Conservation (phyloP, 2,113 vertebrate genomes). For the Callospermophilus lateralis region DNA sequence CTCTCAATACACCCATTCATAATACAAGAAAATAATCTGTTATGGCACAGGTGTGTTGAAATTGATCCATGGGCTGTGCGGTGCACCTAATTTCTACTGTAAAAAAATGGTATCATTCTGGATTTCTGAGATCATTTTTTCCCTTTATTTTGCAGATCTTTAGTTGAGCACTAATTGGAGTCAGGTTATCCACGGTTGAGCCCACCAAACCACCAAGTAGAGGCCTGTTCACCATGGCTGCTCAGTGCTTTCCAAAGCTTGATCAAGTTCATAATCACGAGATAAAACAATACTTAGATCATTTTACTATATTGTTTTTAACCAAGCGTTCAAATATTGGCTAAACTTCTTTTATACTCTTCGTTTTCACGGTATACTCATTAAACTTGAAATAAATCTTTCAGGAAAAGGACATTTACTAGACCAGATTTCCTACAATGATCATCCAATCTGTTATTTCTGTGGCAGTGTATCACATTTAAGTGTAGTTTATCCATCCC, state of each 20-base stretch:
- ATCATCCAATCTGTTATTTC: not conserved
- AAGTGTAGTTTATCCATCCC: not conserved
- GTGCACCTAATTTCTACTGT: too few relatives aligned
- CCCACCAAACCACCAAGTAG: not conserved
- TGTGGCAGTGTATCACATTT: not conserved
- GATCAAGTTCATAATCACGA: not conserved
- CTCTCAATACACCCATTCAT: not conserved
- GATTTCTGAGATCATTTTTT: not conserved
- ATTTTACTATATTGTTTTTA: conserved; percentile 37
- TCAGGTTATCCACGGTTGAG: not conserved
- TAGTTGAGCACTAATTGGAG: not conserved
- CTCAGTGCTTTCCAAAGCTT: not conserved
- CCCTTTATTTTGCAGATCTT: not conserved
- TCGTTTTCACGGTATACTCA: not conserved
- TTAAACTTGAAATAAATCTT: conserved; percentile 11
- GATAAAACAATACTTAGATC: not conserved
- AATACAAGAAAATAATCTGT: not conserved
- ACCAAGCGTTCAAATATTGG: conserved; percentile 15
- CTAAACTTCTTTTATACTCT: not conserved
- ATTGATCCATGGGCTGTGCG: not conserved
- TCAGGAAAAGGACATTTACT: not conserved
- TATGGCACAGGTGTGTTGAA: not conserved
- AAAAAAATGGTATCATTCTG: not conserved
- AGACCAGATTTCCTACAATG: not conserved
- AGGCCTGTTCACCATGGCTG: not conserved